Evolutionary conservation across 2,888 invertebrate species (phyloP).

Genomic region (Hetaerina titia): DNA sequence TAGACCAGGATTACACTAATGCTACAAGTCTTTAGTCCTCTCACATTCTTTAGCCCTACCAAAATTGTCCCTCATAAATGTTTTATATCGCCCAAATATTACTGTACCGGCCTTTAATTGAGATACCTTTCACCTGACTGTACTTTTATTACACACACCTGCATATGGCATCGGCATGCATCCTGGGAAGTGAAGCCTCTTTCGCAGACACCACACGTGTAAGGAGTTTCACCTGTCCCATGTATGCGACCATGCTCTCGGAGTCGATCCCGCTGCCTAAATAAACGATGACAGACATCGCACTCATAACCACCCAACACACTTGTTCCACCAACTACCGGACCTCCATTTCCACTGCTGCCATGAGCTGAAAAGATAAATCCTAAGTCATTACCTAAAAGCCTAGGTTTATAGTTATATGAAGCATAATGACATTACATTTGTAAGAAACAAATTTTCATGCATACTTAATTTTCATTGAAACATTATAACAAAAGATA

Average conservation of each 20-base stretch:
- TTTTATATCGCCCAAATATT: slow-evolving; percentile 13
- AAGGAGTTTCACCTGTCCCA: slow-evolving; percentile 67
- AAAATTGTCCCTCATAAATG: background rate
- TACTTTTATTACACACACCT: background rate
- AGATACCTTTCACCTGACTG: background rate
- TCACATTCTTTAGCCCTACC: background rate
- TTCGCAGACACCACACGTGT: slow-evolving; percentile 67
- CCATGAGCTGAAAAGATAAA: slow-evolving; percentile 7
- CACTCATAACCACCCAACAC: slow-evolving; percentile 65
- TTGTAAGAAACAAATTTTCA: no score
- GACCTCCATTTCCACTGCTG: slow-evolving; percentile 40
- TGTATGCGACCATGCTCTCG: slow-evolving; percentile 68
- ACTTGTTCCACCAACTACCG: slow-evolving; percentile 52
- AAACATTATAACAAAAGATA: no score
- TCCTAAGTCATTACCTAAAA: background rate
- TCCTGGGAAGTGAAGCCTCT: slow-evolving; percentile 66
- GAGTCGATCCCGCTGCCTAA: slow-evolving; percentile 67
- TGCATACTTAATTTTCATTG: no score
- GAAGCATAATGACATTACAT: background rate
- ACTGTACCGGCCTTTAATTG: background rate
- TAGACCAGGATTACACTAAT: no score
- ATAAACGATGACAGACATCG: slow-evolving; percentile 64
- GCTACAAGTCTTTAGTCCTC: background rate
- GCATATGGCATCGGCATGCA: slow-evolving; percentile 67
- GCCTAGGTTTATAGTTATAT: background rate